Conservation (phyloP, 1,140 invertebrate species). For the Chironomus tepperi region DNA sequence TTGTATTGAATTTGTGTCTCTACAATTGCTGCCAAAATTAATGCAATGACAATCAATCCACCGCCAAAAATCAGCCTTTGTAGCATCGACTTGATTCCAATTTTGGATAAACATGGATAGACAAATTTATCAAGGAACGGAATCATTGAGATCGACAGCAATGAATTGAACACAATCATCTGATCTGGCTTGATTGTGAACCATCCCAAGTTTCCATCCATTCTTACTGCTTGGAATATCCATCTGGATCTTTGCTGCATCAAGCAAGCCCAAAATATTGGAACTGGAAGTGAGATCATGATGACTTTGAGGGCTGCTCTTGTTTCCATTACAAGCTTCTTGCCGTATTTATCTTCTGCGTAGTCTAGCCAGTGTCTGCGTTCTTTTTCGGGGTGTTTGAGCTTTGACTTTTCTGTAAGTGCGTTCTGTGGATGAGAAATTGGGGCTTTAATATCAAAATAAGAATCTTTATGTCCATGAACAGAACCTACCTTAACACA, state of each 20-base stretch:
- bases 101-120: conserved; percentile 42
- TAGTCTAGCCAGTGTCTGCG: conserved; percentile 59
- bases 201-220: conserved; percentile 48
- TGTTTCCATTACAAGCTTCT: conserved; percentile 51
- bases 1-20: conserved; percentile 15
- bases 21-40: conserved; percentile 33
- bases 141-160: conserved; percentile 56
- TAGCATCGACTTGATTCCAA: conserved; percentile 44
- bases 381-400: conserved; percentile 30
- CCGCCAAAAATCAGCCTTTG: conserved; percentile 60
- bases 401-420: neutral
- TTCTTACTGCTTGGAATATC: conserved; percentile 59
- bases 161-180: conserved; percentile 56
- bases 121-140: conserved; percentile 53
- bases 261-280: conserved; percentile 61
- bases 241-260: conserved; percentile 57
- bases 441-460: no score
- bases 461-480: no score
- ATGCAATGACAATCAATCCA: conserved; percentile 51
- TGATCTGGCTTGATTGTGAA: conserved; percentile 52
- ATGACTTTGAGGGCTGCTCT: conserved; percentile 39
- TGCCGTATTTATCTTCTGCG: conserved; percentile 54
- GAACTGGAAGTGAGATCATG: conserved; percentile 53
- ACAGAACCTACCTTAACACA: conserved; percentile 36
- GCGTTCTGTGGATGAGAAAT: conserved; percentile 25